These are phyloP conservation scores for Baryphthengus martii DNA, from an alignment of 2,113 vertebrate species.

Conservation along the genomic window DNA sequence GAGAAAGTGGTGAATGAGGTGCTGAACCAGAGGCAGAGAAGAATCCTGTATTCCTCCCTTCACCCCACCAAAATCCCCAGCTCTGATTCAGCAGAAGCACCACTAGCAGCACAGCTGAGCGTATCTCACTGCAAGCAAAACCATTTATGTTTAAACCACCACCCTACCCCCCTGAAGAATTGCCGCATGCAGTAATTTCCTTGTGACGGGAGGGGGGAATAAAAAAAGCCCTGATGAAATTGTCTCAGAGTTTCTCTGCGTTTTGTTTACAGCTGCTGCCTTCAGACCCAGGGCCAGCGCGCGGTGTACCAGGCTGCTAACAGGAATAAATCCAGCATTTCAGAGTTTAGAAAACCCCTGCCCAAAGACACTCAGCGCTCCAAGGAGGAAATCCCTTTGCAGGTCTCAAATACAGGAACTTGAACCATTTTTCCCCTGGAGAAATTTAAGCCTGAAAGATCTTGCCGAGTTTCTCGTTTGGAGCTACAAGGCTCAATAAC, in stretches of 20 bases:
- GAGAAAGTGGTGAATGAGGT: neutral
- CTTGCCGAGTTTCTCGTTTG: constrained; percentile 2
- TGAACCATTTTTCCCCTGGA: constrained; percentile 28
- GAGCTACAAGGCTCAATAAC: neutral
- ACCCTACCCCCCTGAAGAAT: neutral
- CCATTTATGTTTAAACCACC: neutral
- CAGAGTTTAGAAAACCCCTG: constrained; percentile 36
- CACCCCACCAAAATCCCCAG: neutral
- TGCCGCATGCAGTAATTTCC: constrained; percentile 48
- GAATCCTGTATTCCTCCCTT: neutral
- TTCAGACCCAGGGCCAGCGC: neutral
- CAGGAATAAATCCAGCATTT: constrained; percentile 33
- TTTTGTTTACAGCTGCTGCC: constrained; percentile 6
- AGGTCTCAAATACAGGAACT: constrained; percentile 23
- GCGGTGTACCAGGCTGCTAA: neutral
- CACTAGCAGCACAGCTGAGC: neutral
- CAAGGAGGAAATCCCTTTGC: neutral
- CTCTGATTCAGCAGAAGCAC: constrained; percentile 35
- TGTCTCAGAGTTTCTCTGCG: constrained; percentile 10
- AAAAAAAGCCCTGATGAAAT: neutral
- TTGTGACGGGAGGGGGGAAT: neutral
- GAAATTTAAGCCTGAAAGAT: constrained; percentile 51
- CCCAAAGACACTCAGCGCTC: neutral
- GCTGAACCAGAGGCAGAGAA: neutral
- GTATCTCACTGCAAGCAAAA: neutral